Conservation (phyloP, 1,140 invertebrate genomes). For the Brachionus rubens region DNA sequence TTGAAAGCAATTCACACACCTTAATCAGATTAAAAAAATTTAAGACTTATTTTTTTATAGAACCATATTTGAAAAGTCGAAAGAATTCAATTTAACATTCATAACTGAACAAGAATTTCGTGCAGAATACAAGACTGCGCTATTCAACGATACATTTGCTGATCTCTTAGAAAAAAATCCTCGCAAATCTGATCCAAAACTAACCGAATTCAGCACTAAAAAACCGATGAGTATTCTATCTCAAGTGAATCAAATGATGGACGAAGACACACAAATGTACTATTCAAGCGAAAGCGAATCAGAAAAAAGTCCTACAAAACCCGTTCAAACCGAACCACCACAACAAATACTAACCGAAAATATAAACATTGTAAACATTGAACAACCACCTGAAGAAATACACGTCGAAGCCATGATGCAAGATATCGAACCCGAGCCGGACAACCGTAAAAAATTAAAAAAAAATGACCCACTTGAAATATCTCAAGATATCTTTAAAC, state of each 20-base stretch:
- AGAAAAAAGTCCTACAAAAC: neutral
- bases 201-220: neutral
- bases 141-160: neutral
- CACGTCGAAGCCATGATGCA: neutral
- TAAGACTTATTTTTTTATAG: no score
- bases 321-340: neutral
- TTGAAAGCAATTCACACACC: no score
- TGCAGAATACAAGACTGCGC: neutral
- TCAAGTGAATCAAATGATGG: neutral
- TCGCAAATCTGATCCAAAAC: neutral
- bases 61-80: neutral
- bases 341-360: neutral
- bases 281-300: neutral
- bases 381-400: no score
- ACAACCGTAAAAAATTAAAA: neutral
- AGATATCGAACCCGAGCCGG: no score
- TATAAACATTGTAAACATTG: neutral
- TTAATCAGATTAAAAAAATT: no score
- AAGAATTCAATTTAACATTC: neutral
- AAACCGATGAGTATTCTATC: neutral
- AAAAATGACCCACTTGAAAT: slow-evolving; percentile 2
- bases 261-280: slow-evolving; percentile 25
- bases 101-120: slow-evolving; percentile 1
- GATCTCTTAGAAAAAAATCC: neutral
- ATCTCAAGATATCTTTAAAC: slow-evolving; percentile 2